These are phyloP conservation scores for Larimichthys crocea DNA, from an alignment of 2,113 vertebrate species.

Conservation along the genomic window DNA sequence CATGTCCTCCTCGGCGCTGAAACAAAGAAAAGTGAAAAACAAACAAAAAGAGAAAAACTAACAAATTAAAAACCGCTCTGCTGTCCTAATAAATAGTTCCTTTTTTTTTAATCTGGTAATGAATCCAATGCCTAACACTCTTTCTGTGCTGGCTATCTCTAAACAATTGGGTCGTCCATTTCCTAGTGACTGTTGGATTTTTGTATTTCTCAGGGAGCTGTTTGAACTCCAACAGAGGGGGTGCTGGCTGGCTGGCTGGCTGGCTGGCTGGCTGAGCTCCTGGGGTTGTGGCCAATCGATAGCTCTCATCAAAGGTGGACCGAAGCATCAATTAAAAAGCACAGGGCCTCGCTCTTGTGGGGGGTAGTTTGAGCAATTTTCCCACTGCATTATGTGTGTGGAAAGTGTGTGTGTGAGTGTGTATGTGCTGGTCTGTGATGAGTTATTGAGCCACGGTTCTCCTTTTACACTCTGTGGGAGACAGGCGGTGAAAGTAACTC, in stretches of 20 bases:
- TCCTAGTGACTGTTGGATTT: conserved; percentile 61
- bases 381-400: conserved; percentile 62
- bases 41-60: conserved; percentile 56
- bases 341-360: conserved; percentile 53
- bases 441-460: conserved; percentile 73
- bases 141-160: conserved; percentile 67
- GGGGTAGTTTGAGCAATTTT: conserved; percentile 66
- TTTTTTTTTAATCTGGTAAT: conserved; percentile 53
- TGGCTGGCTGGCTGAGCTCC: conserved; percentile 54
- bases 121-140: conserved; percentile 74
- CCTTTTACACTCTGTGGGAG: conserved; percentile 53
- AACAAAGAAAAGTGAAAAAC: conserved; percentile 65
- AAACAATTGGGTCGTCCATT: conserved; percentile 75
- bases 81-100: conserved; percentile 88
- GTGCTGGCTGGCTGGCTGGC: conserved; percentile 47
- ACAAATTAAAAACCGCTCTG: conserved; percentile 79
- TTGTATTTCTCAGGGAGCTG: conserved; percentile 58
- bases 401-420: conserved; percentile 42
- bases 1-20: conserved; percentile 73
- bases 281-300: conserved; percentile 76
- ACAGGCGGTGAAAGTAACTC: conserved; percentile 58
- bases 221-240: conserved; percentile 53
- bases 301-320: conserved; percentile 75
- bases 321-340: conserved; percentile 80
- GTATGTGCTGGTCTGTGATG: conserved; percentile 60